Percentiles rank a stretch among this genome's conserved stretches.
Evolutionary conservation across 2,113 vertebrate genomes (phyloP).

Genomic region (Motacilla alba): DNA sequence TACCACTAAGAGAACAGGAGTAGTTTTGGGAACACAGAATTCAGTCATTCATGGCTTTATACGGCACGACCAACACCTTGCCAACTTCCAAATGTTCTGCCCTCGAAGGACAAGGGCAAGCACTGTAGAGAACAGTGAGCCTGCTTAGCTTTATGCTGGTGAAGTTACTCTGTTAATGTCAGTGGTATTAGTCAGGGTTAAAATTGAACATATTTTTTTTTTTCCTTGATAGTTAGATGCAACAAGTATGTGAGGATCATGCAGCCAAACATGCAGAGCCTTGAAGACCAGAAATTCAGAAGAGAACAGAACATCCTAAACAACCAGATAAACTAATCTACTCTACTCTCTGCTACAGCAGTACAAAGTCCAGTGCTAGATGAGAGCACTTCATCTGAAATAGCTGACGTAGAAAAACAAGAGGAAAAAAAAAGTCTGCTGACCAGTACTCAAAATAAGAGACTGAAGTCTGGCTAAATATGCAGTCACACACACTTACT

Average conservation of each 20-base stretch:
- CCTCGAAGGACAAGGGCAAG: neutral
- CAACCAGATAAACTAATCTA: conserved; percentile 6
- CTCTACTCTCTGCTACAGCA: neutral
- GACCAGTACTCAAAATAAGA: neutral
- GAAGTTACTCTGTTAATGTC: neutral
- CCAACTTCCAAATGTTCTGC: neutral
- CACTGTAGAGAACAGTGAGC: neutral
- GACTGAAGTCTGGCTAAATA: neutral
- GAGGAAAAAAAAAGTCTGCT: neutral
- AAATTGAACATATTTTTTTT: neutral
- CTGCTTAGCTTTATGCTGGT: neutral
- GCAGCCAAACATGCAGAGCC: neutral
- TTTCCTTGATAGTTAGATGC: neutral
- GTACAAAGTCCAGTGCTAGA: neutral
- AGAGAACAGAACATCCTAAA: neutral
- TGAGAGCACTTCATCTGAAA: conserved; percentile 5
- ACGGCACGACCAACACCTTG: neutral
- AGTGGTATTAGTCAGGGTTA: neutral
- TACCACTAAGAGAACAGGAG: neutral
- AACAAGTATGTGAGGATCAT: neutral
- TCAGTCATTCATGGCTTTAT: neutral
- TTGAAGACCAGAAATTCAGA: neutral
- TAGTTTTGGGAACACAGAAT: neutral
- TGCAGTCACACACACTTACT: neutral
- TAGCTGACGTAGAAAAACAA: neutral